Evolutionary conservation across 2,888 invertebrate species (phyloP), one percentile per base, ranked within the genome.

Genomic region (Coronaproctus castanopsis): DNA sequence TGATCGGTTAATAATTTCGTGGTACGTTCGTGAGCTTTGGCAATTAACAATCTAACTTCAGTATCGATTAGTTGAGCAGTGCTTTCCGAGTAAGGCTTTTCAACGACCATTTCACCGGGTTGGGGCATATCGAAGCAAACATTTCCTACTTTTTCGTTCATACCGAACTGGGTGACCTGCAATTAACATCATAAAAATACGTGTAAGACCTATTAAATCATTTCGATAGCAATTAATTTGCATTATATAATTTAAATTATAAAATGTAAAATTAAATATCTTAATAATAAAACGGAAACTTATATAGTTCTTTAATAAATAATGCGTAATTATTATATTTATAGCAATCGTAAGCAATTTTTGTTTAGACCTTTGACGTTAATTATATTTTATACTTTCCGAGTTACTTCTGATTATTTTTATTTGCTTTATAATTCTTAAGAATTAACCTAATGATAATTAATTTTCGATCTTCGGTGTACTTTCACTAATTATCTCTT

Each of bases 31-130:
- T 96, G 87, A 0, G 98, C 96, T 1, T 67, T 69, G 56, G 80
- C 76, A 14, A 93, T 87, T 60, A 95, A 76, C 22, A 68, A 70
- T 57, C 90, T 75, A 18, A 93, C 98, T 78, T 99, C 98, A 14
- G 79, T 75, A 70, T 98, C 98, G 60, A 98, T 98, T 58, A 95
- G 69, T 71, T 93, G 92, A 0, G 98, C 96, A 0, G 97, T 99
- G 67, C 84, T 83, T 73, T 99, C 98, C 1, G 96, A 96, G 73
- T 98, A 98, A 0, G 97, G 98, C 72, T 98, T 98, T 65, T 92
- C 90, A 61, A 93, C 76, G 1, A 83, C 81, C 79, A 92, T 85
- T 67, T 97, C 96, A 0, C 96, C 96, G 0, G 86, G 84, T 66
- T 87, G 84, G 0, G 93, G 91, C 79, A 90, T 81, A 70, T 97